Evolutionary conservation across 2,113 vertebrate genomes (phyloP).

Genomic region (Cettia cetti): DNA sequence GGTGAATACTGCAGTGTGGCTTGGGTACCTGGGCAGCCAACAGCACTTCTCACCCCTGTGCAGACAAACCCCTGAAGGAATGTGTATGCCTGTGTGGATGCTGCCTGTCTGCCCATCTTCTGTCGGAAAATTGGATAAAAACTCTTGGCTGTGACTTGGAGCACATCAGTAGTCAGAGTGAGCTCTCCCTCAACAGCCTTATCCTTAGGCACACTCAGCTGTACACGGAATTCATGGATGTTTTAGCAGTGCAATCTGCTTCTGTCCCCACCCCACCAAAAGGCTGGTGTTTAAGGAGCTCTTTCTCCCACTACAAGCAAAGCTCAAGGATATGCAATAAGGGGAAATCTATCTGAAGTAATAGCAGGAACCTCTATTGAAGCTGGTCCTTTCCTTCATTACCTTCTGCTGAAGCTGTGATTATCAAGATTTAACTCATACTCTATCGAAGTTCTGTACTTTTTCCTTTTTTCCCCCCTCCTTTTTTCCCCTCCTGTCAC

Average conservation of each 20-base stretch:
- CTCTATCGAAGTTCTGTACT: not conserved
- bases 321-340: not conserved
- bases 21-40: not conserved
- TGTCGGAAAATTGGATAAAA: not conserved
- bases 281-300: not conserved
- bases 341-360: not conserved
- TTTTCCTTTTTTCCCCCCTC: fast-evolving
- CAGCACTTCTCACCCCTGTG: not conserved
- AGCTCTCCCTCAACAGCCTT: not conserved
- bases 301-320: not conserved
- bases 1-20: not conserved
- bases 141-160: not conserved
- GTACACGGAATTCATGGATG: not conserved
- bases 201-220: not conserved
- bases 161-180: not conserved
- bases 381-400: not conserved
- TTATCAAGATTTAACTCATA: not conserved
- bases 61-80: not conserved
- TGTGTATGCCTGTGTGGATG: not conserved
- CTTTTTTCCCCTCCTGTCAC: fast-evolving
- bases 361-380: not conserved
- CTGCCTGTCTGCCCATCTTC: not conserved
- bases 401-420: not conserved
- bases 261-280: not conserved
- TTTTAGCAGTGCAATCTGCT: not conserved